Evolutionary conservation across 2,113 vertebrate species (phyloP).

Genomic region (Ardeotis arabs): DNA sequence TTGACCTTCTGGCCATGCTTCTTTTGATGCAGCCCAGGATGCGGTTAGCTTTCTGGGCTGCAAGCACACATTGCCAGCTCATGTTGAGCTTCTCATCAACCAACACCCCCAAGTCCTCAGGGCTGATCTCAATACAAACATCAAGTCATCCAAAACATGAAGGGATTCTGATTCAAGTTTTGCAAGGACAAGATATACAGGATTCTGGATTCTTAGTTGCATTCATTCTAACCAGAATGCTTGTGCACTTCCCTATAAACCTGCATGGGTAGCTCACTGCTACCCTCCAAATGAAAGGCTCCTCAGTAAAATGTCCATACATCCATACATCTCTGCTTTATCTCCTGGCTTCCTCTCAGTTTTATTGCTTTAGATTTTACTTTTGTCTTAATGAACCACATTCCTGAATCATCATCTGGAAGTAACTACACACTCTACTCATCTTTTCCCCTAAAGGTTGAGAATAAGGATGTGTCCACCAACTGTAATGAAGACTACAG

Average conservation of each 20-base stretch:
- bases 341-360: neutral
- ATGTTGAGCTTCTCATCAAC: no score
- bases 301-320: neutral
- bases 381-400: neutral
- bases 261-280: neutral
- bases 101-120: no score
- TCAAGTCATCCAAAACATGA: neutral
- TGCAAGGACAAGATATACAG: neutral
- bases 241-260: neutral
- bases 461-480: slow-evolving; percentile 51
- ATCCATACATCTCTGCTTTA: neutral
- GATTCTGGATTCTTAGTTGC: neutral
- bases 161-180: neutral
- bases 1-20: no score
- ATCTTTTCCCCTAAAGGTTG: slow-evolving; percentile 10
- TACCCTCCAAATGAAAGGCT: accelerated
- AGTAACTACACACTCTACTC: neutral
- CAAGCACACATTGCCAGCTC: no score
- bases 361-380: slow-evolving; percentile 42
- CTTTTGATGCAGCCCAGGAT: no score
- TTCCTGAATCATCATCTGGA: neutral
- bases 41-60: no score
- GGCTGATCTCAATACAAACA: no score
- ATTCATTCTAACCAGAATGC: neutral
- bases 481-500: slow-evolving; percentile 40